Percentiles rank a stretch among this genome's conserved stretches.
Conservation (phyloP, 2,113 vertebrate species). For the Mastomys coucha region DNA sequence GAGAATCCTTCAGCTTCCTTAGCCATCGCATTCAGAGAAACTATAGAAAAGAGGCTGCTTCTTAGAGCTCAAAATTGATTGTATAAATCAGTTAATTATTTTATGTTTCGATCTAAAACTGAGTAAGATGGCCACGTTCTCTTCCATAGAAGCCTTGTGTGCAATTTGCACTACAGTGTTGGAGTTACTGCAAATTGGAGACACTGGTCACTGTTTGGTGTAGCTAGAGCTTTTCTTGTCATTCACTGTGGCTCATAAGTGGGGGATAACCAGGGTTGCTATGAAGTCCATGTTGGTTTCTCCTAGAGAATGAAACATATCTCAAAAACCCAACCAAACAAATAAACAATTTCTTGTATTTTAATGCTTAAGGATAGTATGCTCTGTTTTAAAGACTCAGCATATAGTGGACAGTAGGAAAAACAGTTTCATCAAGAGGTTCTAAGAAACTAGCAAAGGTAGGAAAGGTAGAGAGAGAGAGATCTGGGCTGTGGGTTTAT, state of each 20-base stretch:
- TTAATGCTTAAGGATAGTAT: background rate
- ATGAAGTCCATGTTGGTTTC: background rate
- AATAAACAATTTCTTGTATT: background rate
- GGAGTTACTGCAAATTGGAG: background rate
- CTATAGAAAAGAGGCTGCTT: background rate
- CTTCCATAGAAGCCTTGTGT: conserved; percentile 25
- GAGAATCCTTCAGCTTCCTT: too few relatives aligned
- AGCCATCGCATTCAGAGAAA: background rate
- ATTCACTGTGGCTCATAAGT: background rate
- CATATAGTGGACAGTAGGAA: background rate
- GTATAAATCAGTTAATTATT: background rate
- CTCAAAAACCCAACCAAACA: background rate
- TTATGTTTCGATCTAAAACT: background rate
- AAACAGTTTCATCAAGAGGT: background rate
- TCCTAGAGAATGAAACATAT: background rate
- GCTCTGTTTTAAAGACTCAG: background rate
- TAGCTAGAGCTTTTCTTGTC: background rate
- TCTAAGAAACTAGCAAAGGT: background rate
- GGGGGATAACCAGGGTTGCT: background rate
- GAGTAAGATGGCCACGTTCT: conserved; percentile 1
- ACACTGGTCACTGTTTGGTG: background rate
- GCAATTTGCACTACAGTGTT: background rate
- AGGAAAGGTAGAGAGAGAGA: conserved; percentile 22
- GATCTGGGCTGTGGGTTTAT: background rate
- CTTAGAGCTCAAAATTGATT: too few relatives aligned